Conservation (phyloP, 2,797 vertebrate species). For the Uromys caudimaculatus region DNA sequence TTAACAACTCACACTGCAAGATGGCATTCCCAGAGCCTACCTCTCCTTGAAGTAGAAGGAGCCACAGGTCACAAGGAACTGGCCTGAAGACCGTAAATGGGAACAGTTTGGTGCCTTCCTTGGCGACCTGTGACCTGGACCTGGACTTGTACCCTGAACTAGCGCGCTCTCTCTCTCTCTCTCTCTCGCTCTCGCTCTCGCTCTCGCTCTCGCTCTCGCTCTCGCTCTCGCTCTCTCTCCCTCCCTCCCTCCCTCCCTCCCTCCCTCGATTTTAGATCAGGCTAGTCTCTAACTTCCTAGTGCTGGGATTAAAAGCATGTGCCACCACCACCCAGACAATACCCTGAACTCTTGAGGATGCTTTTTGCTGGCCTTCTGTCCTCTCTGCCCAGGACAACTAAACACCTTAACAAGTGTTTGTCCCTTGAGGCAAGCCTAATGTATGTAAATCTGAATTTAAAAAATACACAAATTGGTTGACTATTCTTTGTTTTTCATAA, state of each 20-base stretch:
- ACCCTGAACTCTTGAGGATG: background rate
- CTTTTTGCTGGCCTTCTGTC: background rate
- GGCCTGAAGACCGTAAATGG: background rate
- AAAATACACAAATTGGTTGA: background rate
- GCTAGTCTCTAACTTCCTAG: background rate
- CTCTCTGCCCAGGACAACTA: background rate
- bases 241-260: no score
- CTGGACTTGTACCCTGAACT: background rate
- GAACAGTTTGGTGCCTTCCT: background rate
- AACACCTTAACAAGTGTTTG: background rate
- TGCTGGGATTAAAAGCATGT: background rate
- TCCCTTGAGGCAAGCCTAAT: background rate
- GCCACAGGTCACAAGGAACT: background rate
- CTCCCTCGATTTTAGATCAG: background rate
- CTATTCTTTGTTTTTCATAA: slow-evolving; percentile 25
- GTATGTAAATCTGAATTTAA: slow-evolving; percentile 27
- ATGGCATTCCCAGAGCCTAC: background rate
- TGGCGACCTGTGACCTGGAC: background rate
- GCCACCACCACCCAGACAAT: background rate
- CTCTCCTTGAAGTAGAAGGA: background rate
- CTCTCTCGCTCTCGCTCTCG: no score
- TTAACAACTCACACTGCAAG: background rate
- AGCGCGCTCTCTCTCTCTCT: no score
- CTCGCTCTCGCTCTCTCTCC: no score
- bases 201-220: no score